Percentiles rank a stretch among this genome's conserved stretches.
Evolutionary conservation across 2,113 vertebrate species (phyloP).

Genomic region (Gymnobelideus leadbeateri): DNA sequence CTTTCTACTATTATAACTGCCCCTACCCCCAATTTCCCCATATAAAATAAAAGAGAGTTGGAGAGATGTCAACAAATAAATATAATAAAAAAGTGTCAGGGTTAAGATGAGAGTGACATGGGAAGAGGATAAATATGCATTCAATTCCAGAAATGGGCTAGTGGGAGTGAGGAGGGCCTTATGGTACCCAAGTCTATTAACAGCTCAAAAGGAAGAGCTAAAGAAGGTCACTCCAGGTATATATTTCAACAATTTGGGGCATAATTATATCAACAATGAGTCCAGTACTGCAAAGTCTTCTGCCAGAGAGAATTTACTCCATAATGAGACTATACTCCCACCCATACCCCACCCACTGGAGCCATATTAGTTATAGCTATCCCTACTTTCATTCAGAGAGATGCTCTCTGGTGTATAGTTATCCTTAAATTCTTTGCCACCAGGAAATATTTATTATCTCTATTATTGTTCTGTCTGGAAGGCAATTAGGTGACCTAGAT

Average conservation of each 20-base stretch:
- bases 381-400: conserved; percentile 83
- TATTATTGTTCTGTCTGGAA: conserved; percentile 93
- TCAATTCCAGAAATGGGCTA: conserved; percentile 60
- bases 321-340: background rate
- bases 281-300: background rate
- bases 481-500: conserved; percentile 95
- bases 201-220: background rate
- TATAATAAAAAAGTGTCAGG: background rate
- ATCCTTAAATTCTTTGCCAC: conserved; percentile 98
- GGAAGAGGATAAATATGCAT: conserved; percentile 52
- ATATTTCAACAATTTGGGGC: conserved; percentile 26
- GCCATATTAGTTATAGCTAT: conserved; percentile 1
- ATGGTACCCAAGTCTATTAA: conserved; percentile 20
- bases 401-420: conserved; percentile 96
- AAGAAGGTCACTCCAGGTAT: background rate
- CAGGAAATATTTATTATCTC: conserved; percentile 92
- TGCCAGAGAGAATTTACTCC: background rate
- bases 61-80: conserved; percentile 8
- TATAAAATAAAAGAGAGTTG: conserved; percentile 23
- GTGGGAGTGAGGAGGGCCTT: conserved; percentile 29
- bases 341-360: background rate
- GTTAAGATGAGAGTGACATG: conserved; percentile 30
- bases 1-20: background rate
- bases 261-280: background rate
- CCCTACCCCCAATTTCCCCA: background rate